phyloP scores from a whole-genome alignment of 2,888 invertebrate species.

The Drosophila fungiperda region DNA sequence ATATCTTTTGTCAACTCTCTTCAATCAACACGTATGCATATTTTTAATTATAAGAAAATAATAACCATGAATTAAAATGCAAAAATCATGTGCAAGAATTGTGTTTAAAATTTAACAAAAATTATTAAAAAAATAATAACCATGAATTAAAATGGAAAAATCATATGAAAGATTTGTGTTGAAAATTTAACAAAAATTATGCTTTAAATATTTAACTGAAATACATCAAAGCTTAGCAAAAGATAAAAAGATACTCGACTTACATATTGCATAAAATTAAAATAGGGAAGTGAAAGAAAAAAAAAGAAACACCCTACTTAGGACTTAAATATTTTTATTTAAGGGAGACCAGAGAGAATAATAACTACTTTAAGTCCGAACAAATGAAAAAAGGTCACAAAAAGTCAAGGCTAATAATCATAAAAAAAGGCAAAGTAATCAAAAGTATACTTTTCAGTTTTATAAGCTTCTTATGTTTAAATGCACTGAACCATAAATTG shows the following conservation, averaged over 20 bases:
- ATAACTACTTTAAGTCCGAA: neutral
- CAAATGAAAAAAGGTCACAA: neutral
- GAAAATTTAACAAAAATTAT: neutral
- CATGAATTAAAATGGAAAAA: neutral
- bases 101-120: neutral
- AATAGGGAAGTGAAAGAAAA: neutral
- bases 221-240: neutral
- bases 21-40: conserved; percentile 23
- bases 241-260: neutral
- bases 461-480: conserved; percentile 14
- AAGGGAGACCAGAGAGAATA: neutral
- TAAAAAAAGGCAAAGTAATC: conserved; percentile 14
- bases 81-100: neutral
- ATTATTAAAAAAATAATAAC: conserved; percentile 13
- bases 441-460: conserved; percentile 10
- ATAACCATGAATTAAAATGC: conserved; percentile 6
- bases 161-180: neutral
- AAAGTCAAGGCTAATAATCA: conserved; percentile 22
- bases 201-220: neutral
- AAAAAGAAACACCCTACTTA: neutral
- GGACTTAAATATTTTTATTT: neutral
- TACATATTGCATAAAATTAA: neutral
- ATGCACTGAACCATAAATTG: conserved; percentile 19
- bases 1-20: conserved; percentile 11
- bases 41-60: conserved; percentile 32